A percentile compares a stretch with the other conserved stretches of the same genome.
These are phyloP conservation scores for Hyles euphorbiae DNA, from an alignment of 1,140 invertebrate species.

Conservation along the genomic window DNA sequence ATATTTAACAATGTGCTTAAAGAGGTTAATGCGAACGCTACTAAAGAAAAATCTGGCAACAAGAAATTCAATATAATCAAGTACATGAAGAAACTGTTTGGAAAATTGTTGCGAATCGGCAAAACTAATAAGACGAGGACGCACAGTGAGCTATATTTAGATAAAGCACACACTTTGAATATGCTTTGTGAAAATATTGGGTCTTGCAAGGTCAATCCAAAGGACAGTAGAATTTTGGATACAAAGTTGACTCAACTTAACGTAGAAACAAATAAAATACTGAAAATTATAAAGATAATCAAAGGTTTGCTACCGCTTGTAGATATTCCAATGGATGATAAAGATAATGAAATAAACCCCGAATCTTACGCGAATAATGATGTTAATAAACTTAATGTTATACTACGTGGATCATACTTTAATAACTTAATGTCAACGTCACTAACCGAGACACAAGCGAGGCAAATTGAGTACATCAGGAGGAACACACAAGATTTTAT, in stretches of 20 bases:
- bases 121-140: neutral
- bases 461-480: slow-evolving; percentile 51
- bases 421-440: slow-evolving; percentile 10
- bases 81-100: slow-evolving; percentile 39
- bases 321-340: slow-evolving; percentile 21
- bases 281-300: slow-evolving; percentile 44
- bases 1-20: slow-evolving; percentile 24
- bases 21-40: slow-evolving; percentile 18
- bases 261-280: slow-evolving; percentile 37
- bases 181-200: slow-evolving; percentile 42
- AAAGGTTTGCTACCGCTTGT: slow-evolving; percentile 46
- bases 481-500: slow-evolving; percentile 43
- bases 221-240: slow-evolving; percentile 27
- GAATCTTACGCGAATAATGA: slow-evolving; percentile 21
- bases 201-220: slow-evolving; percentile 29
- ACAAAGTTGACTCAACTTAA: slow-evolving; percentile 39
- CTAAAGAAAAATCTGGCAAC: slow-evolving; percentile 11
- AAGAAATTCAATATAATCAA: slow-evolving; percentile 26
- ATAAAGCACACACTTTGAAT: slow-evolving; percentile 27
- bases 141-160: slow-evolving; percentile 8
- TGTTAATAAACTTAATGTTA: slow-evolving; percentile 37
- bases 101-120: slow-evolving; percentile 23
- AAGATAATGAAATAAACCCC: slow-evolving; percentile 1
- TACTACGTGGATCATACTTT: slow-evolving; percentile 33
- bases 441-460: slow-evolving; percentile 28